phyloP scores from a whole-genome alignment of 2,113 vertebrate species.

The Dicrurus megarhynchus region DNA sequence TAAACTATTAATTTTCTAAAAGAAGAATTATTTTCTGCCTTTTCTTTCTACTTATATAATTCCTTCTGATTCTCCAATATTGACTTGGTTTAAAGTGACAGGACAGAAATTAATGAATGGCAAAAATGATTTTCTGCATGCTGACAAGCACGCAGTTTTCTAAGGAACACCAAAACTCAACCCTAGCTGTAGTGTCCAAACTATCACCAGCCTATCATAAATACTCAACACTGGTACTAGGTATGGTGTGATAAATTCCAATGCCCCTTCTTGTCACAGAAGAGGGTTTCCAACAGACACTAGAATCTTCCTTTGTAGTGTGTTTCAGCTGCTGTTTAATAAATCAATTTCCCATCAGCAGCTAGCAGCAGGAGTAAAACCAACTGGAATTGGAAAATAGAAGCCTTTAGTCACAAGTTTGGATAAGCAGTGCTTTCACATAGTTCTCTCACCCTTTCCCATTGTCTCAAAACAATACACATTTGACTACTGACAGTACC shows the following conservation, averaged over 20 bases:
- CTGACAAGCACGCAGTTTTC: neutral
- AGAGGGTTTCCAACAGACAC: neutral
- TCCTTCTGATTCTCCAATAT: neutral
- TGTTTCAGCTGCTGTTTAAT: neutral
- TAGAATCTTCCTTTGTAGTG: neutral
- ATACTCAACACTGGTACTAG: neutral
- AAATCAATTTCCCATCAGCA: neutral
- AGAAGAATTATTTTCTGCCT: neutral
- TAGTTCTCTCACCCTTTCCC: neutral
- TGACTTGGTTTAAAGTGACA: neutral
- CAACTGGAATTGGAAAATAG: neutral
- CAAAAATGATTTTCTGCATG: neutral
- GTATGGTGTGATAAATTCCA: neutral
- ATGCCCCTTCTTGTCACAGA: neutral
- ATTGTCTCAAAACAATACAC: neutral
- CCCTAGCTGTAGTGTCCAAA: neutral
- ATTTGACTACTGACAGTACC: neutral
- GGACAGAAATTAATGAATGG: neutral
- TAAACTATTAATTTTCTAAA: neutral
- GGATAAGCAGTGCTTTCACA: neutral
- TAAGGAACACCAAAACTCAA: neutral
- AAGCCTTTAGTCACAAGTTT: neutral
- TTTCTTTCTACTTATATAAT: neutral
- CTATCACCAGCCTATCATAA: neutral
- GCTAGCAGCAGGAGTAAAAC: neutral